Conservation (phyloP, 2,797 vertebrate species). For the Myioborus miniatus region DNA sequence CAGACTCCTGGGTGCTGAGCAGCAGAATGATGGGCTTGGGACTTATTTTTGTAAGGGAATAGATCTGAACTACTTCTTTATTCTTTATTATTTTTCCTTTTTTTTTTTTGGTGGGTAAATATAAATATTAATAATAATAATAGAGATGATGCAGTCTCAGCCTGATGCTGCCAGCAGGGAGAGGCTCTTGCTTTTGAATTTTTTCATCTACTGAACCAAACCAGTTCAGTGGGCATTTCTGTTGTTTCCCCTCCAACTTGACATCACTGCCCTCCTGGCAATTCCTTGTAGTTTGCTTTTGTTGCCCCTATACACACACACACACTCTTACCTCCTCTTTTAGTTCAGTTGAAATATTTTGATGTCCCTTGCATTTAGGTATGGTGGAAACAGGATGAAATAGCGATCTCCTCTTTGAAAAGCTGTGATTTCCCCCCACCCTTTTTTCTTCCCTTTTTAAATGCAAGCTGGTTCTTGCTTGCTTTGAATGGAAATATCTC, state of each 20-base stretch:
- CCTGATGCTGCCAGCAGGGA: not conserved
- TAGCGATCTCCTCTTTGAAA: not conserved
- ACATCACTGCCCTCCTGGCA: not conserved
- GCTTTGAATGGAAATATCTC: not conserved
- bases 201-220: not conserved
- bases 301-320: not conserved
- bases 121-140: not conserved
- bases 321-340: not conserved
- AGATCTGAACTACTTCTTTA: not conserved
- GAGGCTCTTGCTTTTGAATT: not conserved
- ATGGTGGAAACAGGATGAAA: constrained; percentile 7
- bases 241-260: not conserved
- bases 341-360: not conserved
- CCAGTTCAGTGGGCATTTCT: not conserved
- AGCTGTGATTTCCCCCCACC: not conserved
- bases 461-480: constrained; percentile 64
- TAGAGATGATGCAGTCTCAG: not conserved
- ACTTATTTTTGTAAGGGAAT: constrained; percentile 71
- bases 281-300: not conserved
- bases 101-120: not conserved
- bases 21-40: not conserved
- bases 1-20: not conserved
- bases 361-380: not conserved
- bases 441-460: not conserved
- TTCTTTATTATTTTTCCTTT: not conserved